These are phyloP conservation scores for Centroberyx gerrardi DNA, from an alignment of 2,797 vertebrate genomes.

Conservation along the genomic window DNA sequence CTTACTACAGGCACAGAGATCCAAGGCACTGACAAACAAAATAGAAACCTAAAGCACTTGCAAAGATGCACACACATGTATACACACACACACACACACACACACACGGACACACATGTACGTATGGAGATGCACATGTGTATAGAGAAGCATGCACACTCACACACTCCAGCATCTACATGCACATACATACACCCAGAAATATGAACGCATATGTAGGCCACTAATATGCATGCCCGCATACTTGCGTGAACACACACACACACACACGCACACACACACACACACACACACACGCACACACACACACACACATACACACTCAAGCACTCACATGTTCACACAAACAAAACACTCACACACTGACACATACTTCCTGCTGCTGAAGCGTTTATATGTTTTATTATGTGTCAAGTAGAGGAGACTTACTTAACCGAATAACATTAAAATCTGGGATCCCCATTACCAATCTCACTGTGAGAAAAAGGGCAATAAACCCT, in stretches of 20 bases:
- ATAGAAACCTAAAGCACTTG: background rate
- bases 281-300: background rate
- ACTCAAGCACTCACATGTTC: background rate
- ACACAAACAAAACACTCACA: conserved; percentile 4
- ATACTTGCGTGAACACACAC: background rate
- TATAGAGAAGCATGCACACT: background rate
- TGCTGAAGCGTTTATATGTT: conserved; percentile 2
- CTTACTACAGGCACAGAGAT: background rate
- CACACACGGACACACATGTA: background rate
- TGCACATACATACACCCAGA: too few species aligned
- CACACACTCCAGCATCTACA: background rate
- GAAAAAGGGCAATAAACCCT: too few species aligned
- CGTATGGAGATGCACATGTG: background rate
- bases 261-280: background rate
- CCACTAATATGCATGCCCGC: too few species aligned
- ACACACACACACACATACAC: background rate
- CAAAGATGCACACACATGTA: background rate
- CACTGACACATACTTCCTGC: background rate
- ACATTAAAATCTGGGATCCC: background rate
- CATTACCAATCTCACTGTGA: background rate
- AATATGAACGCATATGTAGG: too few species aligned
- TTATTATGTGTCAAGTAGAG: conserved; percentile 1
- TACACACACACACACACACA: background rate
- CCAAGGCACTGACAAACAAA: background rate
- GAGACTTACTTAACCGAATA: background rate